These are phyloP conservation scores for Varecia variegata DNA, from an alignment of 2,797 vertebrate species.

Conservation along the genomic window DNA sequence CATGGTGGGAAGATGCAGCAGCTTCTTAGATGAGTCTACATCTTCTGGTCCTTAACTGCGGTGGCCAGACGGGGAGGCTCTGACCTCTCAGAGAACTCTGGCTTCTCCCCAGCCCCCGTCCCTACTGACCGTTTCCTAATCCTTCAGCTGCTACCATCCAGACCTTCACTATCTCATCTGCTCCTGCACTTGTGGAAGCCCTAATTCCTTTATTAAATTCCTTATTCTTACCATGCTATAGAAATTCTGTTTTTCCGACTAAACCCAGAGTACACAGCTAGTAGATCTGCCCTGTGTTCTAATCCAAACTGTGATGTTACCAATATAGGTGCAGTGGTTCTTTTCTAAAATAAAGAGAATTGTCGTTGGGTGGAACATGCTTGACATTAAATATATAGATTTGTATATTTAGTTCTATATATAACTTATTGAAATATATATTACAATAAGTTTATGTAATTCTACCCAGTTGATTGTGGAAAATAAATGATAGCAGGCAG, in stretches of 20 bases:
- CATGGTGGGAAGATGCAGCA: fast-evolving
- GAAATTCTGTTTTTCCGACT: not conserved
- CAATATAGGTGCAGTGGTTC: not conserved
- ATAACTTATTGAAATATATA: not conserved
- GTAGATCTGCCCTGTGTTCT: not conserved
- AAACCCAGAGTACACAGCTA: not conserved
- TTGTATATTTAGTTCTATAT: not conserved
- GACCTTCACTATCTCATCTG: too few species aligned
- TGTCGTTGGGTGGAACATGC: not conserved
- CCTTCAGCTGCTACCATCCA: not conserved
- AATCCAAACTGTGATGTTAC: not conserved
- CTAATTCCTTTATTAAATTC: not conserved
- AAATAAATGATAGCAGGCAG: not conserved
- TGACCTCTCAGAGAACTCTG: fast-evolving
- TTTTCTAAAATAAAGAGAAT: not conserved
- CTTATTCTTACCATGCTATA: not conserved
- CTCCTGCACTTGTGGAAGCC: not conserved
- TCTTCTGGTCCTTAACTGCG: fast-evolving
- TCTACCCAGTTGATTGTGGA: not conserved
- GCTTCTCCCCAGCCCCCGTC: not conserved
- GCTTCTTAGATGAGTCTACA: not conserved
- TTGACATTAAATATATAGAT: not conserved
- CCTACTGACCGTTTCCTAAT: fast-evolving
- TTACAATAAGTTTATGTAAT: not conserved
- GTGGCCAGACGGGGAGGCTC: fast-evolving